phyloP scores from a whole-genome alignment of 37 sponge, comb jelly and placozoan genomes.

The Mnemiopsis leidyi region DNA sequence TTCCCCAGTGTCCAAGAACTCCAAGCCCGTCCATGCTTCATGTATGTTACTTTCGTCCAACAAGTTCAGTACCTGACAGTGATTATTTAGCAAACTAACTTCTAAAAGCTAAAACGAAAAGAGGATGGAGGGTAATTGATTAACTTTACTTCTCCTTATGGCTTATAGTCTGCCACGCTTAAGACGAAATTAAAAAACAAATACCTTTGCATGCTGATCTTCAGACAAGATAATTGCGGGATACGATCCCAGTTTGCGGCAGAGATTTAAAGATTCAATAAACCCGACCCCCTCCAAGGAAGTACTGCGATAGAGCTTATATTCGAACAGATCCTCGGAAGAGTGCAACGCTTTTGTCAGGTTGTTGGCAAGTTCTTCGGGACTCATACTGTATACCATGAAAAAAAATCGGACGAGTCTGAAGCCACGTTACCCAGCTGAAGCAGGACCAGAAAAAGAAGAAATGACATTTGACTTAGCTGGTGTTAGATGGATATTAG shows the following conservation, averaged over 20 bases:
- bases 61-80: background rate
- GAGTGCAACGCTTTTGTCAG: background rate
- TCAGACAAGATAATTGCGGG: background rate
- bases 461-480: too few species aligned
- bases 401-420: too few species aligned
- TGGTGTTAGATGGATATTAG: too few species aligned
- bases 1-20: background rate
- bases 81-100: too few species aligned
- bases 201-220: background rate
- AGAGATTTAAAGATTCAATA: background rate
- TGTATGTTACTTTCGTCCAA: background rate
- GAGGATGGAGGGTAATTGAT: too few species aligned
- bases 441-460: too few species aligned
- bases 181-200: too few species aligned
- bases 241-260: background rate
- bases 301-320: background rate
- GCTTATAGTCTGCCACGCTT: too few species aligned
- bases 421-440: too few species aligned
- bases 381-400: too few species aligned
- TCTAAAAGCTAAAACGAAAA: too few species aligned
- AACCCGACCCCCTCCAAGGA: background rate
- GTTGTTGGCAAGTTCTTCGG: background rate
- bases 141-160: too few species aligned
- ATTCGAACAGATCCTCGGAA: background rate
- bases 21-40: background rate